Percentiles rank a stretch among this genome's conserved stretches.
These are phyloP conservation scores for Drosophila tristis DNA, from an alignment of 1,140 invertebrate genomes.

Conservation along the genomic window DNA sequence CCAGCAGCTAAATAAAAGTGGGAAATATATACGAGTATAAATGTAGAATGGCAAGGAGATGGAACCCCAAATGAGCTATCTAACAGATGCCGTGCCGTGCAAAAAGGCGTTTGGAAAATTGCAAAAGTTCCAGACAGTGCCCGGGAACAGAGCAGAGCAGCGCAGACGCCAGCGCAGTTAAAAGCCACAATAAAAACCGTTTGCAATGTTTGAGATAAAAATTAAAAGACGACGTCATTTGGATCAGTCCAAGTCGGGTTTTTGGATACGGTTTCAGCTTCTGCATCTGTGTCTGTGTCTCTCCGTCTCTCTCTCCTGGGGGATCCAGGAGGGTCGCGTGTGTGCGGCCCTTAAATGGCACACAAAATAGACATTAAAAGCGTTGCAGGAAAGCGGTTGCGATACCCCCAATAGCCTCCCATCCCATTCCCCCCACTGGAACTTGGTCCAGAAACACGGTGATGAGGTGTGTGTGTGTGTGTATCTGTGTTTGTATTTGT, in stretches of 20 bases:
- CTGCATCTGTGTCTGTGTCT: not conserved
- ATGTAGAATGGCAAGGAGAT: no score
- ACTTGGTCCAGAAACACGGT: slow-evolving; percentile 38
- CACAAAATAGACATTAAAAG: slow-evolving; percentile 79
- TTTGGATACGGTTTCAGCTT: not conserved
- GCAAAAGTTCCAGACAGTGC: slow-evolving; percentile 59
- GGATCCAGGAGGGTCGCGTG: slow-evolving; percentile 54
- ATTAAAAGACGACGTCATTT: slow-evolving; percentile 83
- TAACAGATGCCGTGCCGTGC: slow-evolving; percentile 59
- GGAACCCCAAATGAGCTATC: slow-evolving; percentile 37
- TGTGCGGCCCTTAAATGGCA: slow-evolving; percentile 75
- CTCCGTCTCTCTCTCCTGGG: slow-evolving; percentile 11
- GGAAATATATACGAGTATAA: slow-evolving; percentile 7
- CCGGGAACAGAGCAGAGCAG: slow-evolving; percentile 9
- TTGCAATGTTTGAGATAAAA: slow-evolving; percentile 82
- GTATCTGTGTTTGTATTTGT: slow-evolving; percentile 20
- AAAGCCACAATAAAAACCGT: slow-evolving; percentile 81
- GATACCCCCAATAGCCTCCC: slow-evolving; percentile 31
- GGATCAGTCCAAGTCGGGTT: slow-evolving; percentile 31
- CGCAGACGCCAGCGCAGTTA: slow-evolving; percentile 75
- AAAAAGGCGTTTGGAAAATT: slow-evolving; percentile 63
- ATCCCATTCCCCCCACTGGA: not conserved
- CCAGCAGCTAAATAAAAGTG: slow-evolving; percentile 34
- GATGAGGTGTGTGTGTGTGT: slow-evolving; percentile 45
- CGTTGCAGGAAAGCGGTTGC: slow-evolving; percentile 21